A percentile compares a stretch with the other conserved stretches of the same genome.
phyloP scores from a whole-genome alignment of 1,140 invertebrate species.

The Drosophila prosaltans region DNA sequence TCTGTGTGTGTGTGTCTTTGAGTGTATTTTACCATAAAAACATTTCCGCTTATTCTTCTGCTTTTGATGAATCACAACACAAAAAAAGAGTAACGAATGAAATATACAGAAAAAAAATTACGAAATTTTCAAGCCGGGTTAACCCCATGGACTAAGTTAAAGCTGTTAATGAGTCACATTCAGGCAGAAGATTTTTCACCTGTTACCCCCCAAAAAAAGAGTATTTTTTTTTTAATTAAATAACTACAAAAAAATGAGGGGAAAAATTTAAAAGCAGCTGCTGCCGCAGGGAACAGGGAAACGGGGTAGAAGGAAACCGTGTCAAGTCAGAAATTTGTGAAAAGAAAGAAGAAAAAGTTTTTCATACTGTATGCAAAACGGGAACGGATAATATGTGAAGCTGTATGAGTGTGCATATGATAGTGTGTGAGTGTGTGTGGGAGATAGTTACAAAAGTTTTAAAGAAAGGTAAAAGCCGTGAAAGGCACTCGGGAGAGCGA shows the following conservation, averaged over 20 bases:
- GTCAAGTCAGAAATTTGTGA: constrained; percentile 67
- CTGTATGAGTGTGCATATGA: background rate
- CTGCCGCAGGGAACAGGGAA: background rate
- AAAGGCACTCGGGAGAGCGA: background rate
- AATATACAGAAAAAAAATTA: constrained; percentile 8
- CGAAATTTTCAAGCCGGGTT: constrained; percentile 18
- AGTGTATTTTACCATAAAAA: constrained; percentile 26
- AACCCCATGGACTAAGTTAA: constrained; percentile 24
- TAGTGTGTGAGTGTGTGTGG: background rate
- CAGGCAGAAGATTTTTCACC: constrained; percentile 12
- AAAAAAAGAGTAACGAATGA: background rate
- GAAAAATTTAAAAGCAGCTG: constrained; percentile 1
- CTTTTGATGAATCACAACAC: constrained; percentile 37
- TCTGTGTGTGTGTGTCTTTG: constrained; percentile 6
- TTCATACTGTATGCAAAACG: constrained; percentile 6
- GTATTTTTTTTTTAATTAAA: constrained; percentile 16
- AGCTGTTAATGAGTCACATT: constrained; percentile 44
- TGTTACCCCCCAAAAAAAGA: background rate
- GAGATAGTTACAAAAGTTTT: constrained; percentile 11
- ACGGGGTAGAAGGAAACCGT: constrained; percentile 59
- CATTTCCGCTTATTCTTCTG: constrained; percentile 46
- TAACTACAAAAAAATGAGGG: background rate
- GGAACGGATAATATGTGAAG: constrained; percentile 6
- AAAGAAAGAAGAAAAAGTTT: constrained; percentile 5
- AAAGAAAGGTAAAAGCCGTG: constrained; percentile 10